phyloP scores from a whole-genome alignment of 2,888 invertebrate genomes.

The Serrognathus titanus region DNA sequence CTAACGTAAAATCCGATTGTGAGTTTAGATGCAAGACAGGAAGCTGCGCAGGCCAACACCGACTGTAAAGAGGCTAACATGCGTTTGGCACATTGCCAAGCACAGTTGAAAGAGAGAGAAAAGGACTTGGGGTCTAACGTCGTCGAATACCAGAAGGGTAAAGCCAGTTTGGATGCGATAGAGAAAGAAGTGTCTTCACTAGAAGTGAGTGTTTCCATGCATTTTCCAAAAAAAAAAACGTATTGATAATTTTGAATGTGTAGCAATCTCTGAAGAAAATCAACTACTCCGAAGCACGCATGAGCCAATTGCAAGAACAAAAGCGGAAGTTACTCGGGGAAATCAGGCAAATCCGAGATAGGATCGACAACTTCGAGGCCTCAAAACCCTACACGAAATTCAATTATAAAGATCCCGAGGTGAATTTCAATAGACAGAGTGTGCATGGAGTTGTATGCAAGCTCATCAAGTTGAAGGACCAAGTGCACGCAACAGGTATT shows the following conservation, averaged over 20 bases:
- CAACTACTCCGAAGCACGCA: conserved; percentile 60
- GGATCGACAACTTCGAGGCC: conserved; percentile 58
- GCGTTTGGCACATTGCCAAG: conserved; percentile 64
- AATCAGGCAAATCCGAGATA: conserved; percentile 54
- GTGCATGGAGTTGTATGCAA: conserved; percentile 80
- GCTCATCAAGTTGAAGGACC: conserved; percentile 71
- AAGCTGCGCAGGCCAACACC: conserved; percentile 72
- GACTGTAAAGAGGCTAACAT: conserved; percentile 74
- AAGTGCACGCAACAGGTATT: conserved; percentile 69
- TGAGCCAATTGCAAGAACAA: conserved; percentile 54
- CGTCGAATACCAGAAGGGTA: conserved; percentile 64
- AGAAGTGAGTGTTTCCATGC: conserved; percentile 44
- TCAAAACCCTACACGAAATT: conserved; percentile 61
- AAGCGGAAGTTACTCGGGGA: conserved; percentile 55
- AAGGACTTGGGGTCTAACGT: conserved; percentile 65
- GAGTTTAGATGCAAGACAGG: conserved; percentile 67
- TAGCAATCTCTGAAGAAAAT: conserved; percentile 16
- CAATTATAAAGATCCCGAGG: conserved; percentile 74
- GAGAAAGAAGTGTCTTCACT: conserved; percentile 57
- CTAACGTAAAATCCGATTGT: neutral
- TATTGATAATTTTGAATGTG: neutral
- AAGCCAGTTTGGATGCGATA: conserved; percentile 55
- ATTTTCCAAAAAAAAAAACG: conserved; percentile 6
- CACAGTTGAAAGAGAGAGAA: conserved; percentile 62
- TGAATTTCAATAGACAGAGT: conserved; percentile 59